Evolutionary conservation across 2,888 invertebrate species (phyloP).

Genomic region (Cantharis lateralis): DNA sequence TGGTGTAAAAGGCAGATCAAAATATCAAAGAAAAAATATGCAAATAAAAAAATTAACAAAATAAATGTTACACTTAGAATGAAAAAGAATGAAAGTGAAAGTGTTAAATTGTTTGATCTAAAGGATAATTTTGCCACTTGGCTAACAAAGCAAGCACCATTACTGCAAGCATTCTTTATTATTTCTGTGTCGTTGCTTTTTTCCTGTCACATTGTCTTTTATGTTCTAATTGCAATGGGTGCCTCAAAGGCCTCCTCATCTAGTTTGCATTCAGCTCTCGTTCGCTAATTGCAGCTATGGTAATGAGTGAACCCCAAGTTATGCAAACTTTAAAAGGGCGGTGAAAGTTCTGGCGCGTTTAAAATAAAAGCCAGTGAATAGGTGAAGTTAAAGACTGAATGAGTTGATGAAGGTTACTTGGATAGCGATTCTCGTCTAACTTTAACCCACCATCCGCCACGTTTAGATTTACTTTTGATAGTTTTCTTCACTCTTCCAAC

Average conservation of each 20-base stretch:
- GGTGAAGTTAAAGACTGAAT: conserved; percentile 28
- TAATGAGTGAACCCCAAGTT: conserved; percentile 48
- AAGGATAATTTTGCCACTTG: conserved; percentile 39
- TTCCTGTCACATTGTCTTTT: conserved; percentile 51
- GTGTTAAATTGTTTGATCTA: conserved; percentile 38
- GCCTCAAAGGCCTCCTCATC: conserved; percentile 44
- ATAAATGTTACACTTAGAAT: neutral
- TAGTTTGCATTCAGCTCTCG: conserved; percentile 51
- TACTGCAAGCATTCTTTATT: conserved; percentile 52
- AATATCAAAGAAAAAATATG: neutral
- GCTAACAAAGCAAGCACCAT: conserved; percentile 50
- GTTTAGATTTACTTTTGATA: conserved; percentile 17
- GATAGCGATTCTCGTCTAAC: conserved; percentile 8
- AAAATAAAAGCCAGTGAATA: conserved; percentile 42
- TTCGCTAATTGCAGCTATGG: conserved; percentile 50
- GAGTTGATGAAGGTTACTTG: conserved; percentile 23
- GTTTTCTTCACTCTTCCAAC: neutral
- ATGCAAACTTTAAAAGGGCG: conserved; percentile 50
- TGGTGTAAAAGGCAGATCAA: neutral
- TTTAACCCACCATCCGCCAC: neutral
- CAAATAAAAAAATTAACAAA: neutral
- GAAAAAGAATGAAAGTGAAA: conserved; percentile 28
- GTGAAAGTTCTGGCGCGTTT: conserved; percentile 45
- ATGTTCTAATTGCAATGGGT: conserved; percentile 49
- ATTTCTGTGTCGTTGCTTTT: conserved; percentile 52